Conservation (phyloP, 2,797 vertebrate genomes). For the Sparidentex hasta region DNA sequence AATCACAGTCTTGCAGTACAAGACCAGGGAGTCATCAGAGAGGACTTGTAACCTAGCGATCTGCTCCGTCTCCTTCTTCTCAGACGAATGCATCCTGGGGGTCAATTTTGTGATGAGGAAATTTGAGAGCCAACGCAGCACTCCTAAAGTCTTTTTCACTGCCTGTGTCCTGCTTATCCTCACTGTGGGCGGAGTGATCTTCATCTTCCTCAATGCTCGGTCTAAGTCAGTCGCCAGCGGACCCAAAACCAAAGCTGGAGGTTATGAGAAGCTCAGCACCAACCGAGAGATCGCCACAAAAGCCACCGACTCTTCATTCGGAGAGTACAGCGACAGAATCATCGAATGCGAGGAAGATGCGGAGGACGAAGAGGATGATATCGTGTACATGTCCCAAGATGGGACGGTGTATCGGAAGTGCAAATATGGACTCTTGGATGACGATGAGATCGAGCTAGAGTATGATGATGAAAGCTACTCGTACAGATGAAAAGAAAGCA, state of each 20-base stretch:
- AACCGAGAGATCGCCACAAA: conserved; percentile 52
- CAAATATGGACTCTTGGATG: conserved; percentile 91
- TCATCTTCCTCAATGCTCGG: conserved; percentile 83
- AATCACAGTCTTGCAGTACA: not conserved
- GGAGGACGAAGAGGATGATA: conserved; percentile 85
- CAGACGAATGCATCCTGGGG: conserved; percentile 78
- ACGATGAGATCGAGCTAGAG: conserved; percentile 92
- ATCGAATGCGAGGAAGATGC: conserved; percentile 73
- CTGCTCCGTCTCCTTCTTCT: conserved; percentile 16
- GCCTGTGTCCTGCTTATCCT: conserved; percentile 83
- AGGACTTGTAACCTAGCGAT: conserved; percentile 17
- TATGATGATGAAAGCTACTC: conserved; percentile 95
- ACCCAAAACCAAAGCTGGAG: conserved; percentile 69
- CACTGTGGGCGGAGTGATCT: conserved; percentile 78
- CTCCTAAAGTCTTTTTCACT: conserved; percentile 73
- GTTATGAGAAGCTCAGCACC: conserved; percentile 86
- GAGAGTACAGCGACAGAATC: conserved; percentile 88
- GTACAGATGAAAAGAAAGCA: conserved; percentile 53
- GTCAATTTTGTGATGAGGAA: conserved; percentile 66
- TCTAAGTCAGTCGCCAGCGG: conserved; percentile 50
- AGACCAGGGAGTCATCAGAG: not conserved
- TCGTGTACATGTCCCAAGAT: conserved; percentile 95
- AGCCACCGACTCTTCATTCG: conserved; percentile 74
- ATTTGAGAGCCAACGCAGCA: conserved; percentile 22
- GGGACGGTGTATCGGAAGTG: conserved; percentile 94